phyloP scores from a whole-genome alignment of 2,113 vertebrate species.

The Fulmarus glacialis region DNA sequence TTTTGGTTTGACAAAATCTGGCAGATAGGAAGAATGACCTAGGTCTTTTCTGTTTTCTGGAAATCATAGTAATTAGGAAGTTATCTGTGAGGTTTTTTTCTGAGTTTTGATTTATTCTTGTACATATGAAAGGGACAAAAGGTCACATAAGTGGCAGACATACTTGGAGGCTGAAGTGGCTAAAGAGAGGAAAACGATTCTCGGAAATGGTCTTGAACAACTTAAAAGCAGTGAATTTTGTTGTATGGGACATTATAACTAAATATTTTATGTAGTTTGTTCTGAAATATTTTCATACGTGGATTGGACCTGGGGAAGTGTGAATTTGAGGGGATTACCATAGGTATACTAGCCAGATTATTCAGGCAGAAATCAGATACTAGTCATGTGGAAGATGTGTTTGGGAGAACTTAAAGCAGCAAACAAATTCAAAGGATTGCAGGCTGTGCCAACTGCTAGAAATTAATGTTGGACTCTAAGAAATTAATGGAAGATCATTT shows the following conservation, averaged over 20 bases:
- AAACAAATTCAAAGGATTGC: background rate
- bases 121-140: background rate
- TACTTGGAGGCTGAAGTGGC: background rate
- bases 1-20: background rate
- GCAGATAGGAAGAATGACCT: background rate
- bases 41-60: background rate
- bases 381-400: background rate
- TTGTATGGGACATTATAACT: background rate
- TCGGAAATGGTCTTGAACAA: background rate
- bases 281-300: background rate
- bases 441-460: background rate
- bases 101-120: background rate
- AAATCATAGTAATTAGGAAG: background rate
- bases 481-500: background rate
- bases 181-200: background rate
- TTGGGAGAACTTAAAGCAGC: background rate
- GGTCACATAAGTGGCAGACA: background rate
- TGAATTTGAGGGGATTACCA: background rate
- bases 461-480: background rate
- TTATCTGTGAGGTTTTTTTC: background rate
- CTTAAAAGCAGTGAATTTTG: background rate
- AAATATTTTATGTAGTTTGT: background rate
- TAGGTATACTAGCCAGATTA: background rate
- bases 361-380: background rate
- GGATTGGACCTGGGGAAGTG: background rate